Conservation (phyloP, 2,113 vertebrate species). For the Galeopterus variegatus region DNA sequence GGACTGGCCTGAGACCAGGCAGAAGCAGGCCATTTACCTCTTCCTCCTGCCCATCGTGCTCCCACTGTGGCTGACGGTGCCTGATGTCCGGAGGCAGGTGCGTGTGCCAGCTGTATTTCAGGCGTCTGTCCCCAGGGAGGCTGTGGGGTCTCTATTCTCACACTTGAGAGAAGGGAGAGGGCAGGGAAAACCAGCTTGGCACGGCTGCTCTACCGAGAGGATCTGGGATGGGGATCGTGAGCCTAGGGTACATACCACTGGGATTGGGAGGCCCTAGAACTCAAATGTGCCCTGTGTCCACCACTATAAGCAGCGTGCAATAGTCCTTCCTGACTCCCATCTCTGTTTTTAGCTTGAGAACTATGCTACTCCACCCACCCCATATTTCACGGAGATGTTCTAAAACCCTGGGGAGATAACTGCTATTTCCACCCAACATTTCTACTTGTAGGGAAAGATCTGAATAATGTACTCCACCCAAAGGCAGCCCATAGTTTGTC, state of each 20-base stretch:
- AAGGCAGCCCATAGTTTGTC: not conserved
- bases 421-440: not conserved
- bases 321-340: not conserved
- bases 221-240: not conserved
- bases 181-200: not conserved
- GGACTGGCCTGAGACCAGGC: constrained; percentile 93
- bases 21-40: constrained; percentile 95
- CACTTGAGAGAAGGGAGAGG: not conserved
- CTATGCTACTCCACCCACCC: not conserved
- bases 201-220: not conserved
- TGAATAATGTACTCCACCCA: not conserved
- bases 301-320: not conserved
- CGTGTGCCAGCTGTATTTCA: constrained; percentile 71
- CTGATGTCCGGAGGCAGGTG: constrained; percentile 95
- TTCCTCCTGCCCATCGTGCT: constrained; percentile 96
- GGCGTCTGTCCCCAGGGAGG: not conserved
- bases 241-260: no score
- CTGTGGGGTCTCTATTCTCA: not conserved
- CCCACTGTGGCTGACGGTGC: constrained; percentile 97
- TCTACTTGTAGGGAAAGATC: not conserved
- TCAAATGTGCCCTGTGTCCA: not conserved
- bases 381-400: not conserved
- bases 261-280: not conserved
- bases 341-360: not conserved
- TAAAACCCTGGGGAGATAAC: not conserved